Conservation (phyloP, 2,888 invertebrate genomes). For the Mesochorus sp. region DNA sequence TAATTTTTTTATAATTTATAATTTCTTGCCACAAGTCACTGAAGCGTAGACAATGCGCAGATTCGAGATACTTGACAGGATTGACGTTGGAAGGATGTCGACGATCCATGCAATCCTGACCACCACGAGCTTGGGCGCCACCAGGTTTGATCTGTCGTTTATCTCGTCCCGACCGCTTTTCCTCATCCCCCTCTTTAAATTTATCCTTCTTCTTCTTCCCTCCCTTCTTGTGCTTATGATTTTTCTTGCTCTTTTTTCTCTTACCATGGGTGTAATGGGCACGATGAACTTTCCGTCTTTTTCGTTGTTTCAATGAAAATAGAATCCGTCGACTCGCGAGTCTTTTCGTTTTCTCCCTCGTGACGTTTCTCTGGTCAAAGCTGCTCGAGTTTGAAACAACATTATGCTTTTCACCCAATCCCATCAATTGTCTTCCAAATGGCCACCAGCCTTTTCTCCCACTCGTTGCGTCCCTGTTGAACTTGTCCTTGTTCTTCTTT, state of each 20-base stretch:
- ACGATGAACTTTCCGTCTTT: constrained; percentile 47
- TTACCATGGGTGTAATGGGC: constrained; percentile 21
- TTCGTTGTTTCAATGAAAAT: constrained; percentile 20
- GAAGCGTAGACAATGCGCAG: constrained; percentile 83
- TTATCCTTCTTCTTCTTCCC: constrained; percentile 46
- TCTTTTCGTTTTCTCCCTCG: not conserved
- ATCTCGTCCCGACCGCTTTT: constrained; percentile 37
- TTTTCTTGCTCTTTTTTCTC: constrained; percentile 36
- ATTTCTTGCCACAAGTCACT: constrained; percentile 82
- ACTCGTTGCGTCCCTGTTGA: not conserved
- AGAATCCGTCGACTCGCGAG: not conserved
- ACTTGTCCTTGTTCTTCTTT: constrained; percentile 37
- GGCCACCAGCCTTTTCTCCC: constrained; percentile 57
- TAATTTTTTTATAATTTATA: not conserved
- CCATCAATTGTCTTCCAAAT: constrained; percentile 57
- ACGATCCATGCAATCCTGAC: constrained; percentile 82
- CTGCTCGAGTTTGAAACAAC: constrained; percentile 30
- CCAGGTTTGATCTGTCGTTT: constrained; percentile 63
- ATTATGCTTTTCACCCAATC: constrained; percentile 25
- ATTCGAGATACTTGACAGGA: constrained; percentile 81
- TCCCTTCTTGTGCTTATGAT: constrained; percentile 53
- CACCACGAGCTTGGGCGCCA: constrained; percentile 81
- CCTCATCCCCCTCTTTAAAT: constrained; percentile 51
- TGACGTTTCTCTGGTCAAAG: constrained; percentile 11
- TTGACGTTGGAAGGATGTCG: constrained; percentile 78